phyloP scores from a whole-genome alignment of 2,113 vertebrate genomes.

The Burhinus bistriatus region DNA sequence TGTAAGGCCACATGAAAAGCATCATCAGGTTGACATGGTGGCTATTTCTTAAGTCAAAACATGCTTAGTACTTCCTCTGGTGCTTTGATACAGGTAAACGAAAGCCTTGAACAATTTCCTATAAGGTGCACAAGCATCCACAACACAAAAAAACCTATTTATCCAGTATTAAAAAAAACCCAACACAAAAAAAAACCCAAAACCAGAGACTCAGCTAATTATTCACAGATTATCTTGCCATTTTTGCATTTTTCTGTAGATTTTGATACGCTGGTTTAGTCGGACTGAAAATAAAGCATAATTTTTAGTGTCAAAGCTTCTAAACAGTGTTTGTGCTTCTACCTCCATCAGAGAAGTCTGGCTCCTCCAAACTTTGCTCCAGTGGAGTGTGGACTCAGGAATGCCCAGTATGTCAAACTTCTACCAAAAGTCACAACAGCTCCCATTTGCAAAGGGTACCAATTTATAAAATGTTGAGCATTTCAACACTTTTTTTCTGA shows the following conservation, averaged over 20 bases:
- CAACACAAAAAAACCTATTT: neutral
- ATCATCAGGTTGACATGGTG: neutral
- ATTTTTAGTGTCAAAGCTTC: neutral
- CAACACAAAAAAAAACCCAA: neutral
- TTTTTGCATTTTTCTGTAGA: neutral
- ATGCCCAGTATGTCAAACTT: neutral
- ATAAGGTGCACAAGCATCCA: conserved; percentile 48
- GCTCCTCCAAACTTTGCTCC: neutral
- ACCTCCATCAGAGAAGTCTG: neutral
- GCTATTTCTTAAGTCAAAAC: neutral
- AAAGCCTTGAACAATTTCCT: neutral
- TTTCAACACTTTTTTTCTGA: neutral
- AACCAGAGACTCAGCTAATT: neutral
- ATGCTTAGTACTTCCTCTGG: neutral
- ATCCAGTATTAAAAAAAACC: neutral
- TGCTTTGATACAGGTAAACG: conserved; percentile 11
- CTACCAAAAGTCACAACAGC: neutral
- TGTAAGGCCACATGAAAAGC: conserved; percentile 33
- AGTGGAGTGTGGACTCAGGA: neutral
- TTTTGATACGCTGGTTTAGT: neutral
- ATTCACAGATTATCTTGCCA: neutral
- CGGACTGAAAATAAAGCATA: neutral
- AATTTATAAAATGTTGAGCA: neutral
- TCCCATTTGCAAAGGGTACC: neutral
- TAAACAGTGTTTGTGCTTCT: neutral